A percentile compares a stretch with the other conserved stretches of the same genome.
Conservation (phyloP, 2,113 vertebrate species). For the Pangasianodon hypophthalmus region DNA sequence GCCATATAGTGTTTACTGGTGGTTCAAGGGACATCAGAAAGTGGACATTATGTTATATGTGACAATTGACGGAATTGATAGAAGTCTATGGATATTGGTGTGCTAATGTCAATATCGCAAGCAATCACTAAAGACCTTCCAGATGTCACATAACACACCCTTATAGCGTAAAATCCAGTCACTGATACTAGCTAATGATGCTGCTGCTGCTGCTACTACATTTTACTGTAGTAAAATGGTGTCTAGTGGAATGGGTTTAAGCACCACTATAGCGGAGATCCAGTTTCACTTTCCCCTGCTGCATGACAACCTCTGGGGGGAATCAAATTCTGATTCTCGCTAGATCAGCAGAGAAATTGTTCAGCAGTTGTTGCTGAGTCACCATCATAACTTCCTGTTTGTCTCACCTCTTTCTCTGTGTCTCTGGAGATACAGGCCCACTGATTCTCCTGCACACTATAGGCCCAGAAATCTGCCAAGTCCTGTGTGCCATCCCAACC, state of each 20-base stretch:
- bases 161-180: neutral
- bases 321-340: constrained; percentile 1
- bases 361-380: constrained; percentile 17
- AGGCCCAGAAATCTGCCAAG: constrained; percentile 98
- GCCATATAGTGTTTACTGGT: neutral
- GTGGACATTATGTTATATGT: neutral
- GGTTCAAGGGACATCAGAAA: neutral
- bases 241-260: neutral
- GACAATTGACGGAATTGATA: neutral
- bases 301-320: neutral
- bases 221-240: neutral
- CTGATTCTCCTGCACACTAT: constrained; percentile 97
- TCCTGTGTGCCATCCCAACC: constrained; percentile 99
- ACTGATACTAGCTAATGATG: neutral
- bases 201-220: too few relatives aligned
- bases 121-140: neutral
- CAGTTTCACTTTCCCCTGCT: neutral
- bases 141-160: neutral
- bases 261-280: neutral
- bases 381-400: constrained; percentile 2
- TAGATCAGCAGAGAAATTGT: constrained; percentile 18
- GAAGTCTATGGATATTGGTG: too few relatives aligned
- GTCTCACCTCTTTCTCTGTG: constrained; percentile 90
- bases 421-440: constrained; percentile 98
- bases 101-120: neutral